Conservation (phyloP, 1,140 invertebrate species). For the Drosophila repleta region DNA sequence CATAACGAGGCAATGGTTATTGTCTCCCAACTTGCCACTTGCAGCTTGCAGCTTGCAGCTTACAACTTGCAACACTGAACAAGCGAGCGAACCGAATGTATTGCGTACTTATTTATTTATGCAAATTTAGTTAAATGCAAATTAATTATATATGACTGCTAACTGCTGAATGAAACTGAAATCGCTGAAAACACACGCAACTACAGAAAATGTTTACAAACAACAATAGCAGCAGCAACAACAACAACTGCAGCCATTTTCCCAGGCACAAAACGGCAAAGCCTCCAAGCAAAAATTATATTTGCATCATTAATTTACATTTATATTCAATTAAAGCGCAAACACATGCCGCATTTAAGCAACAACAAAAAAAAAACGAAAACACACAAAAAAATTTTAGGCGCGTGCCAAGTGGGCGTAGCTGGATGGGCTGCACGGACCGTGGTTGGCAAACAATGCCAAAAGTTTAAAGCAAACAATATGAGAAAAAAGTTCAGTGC, state of each 20-base stretch:
- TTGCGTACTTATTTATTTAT: conserved; percentile 78
- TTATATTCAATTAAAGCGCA: conserved; percentile 82
- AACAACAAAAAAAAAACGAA: neutral
- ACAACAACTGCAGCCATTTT: conserved; percentile 35
- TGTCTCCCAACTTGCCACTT: conserved; percentile 11
- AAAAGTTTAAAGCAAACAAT: conserved; percentile 50
- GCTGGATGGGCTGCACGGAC: conserved; percentile 19
- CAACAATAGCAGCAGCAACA: conserved; percentile 36
- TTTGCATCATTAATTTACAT: conserved; percentile 83
- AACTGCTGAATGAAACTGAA: conserved; percentile 50
- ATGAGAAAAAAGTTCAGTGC: conserved; percentile 40
- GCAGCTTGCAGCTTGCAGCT: neutral
- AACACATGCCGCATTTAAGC: conserved; percentile 59
- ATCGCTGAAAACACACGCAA: conserved; percentile 50
- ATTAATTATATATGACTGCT: conserved; percentile 72
- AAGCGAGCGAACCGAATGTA: conserved; percentile 43
- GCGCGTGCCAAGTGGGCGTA: conserved; percentile 59
- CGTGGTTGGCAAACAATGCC: conserved; percentile 23
- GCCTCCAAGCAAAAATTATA: conserved; percentile 80
- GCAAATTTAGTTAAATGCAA: conserved; percentile 81
- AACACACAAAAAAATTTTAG: conserved; percentile 24
- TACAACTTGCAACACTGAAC: no score
- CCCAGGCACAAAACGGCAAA: conserved; percentile 41
- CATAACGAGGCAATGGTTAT: conserved; percentile 31
- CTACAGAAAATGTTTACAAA: conserved; percentile 69